Conservation (phyloP, 2,888 invertebrate genomes). For the Dasypolia templi region DNA sequence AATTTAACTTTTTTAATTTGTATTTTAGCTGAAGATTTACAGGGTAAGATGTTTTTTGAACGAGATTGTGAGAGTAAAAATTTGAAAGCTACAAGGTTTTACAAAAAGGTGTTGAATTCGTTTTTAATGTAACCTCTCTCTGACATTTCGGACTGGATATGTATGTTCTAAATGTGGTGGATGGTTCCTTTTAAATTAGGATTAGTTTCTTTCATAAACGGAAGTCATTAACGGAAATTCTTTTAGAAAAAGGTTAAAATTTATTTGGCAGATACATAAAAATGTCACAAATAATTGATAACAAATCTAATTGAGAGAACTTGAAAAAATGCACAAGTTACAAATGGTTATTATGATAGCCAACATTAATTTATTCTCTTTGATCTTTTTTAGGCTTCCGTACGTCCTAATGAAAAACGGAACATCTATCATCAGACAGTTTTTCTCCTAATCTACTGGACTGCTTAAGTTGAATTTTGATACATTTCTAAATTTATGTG, state of each 20-base stretch:
- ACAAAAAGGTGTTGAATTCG: conserved; percentile 7
- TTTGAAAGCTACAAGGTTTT: conserved; percentile 9
- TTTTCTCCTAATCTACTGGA: too few species aligned
- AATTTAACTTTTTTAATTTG: conserved; percentile 63
- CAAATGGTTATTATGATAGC: too few species aligned
- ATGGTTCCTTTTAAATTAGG: neutral
- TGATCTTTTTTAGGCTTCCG: too few species aligned
- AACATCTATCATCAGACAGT: too few species aligned
- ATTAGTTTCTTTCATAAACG: conserved; percentile 6
- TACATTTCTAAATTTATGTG: too few species aligned
- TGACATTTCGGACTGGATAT: neutral
- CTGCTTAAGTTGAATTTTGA: too few species aligned
- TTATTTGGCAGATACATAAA: too few species aligned
- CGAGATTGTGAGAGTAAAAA: conserved; percentile 16
- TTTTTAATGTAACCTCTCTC: conserved; percentile 4
- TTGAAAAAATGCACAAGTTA: conserved; percentile 8
- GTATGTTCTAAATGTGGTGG: neutral
- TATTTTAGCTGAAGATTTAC: conserved; percentile 45
- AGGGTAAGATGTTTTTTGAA: conserved; percentile 35
- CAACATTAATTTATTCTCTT: neutral
- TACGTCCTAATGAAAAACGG: too few species aligned
- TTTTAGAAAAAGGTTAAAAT: too few species aligned
- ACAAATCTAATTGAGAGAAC: conserved; percentile 14
- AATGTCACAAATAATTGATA: neutral
- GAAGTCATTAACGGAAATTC: neutral